Evolutionary conservation across 2,113 vertebrate species (phyloP), one percentile per base, ranked within the genome.

Genomic region (Origma solitaria): DNA sequence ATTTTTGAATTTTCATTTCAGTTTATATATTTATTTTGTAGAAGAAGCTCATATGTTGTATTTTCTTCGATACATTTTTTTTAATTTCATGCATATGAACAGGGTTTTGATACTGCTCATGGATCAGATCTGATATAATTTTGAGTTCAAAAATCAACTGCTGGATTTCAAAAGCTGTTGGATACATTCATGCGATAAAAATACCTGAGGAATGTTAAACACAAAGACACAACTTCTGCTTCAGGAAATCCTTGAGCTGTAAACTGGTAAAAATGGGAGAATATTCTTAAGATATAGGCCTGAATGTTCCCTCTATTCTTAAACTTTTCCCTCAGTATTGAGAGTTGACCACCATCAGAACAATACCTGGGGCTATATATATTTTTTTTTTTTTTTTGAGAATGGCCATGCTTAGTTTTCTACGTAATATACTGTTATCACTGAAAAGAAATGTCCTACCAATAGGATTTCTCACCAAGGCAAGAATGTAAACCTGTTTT

Each of bases 1-100:
- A 68, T 69, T 86, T 90, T 77, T 94, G 53, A 38, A 80, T 82
- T 93, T 91, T 90, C 28, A 44, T 93, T 94, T 84, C 31, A 61
- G 10, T 53, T 85, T 86, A 37, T 49, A n/a, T 16, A 54, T 22
- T 10, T 17, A 61, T 61, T 88, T 85, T 80, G 9, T 38, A 69
- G 66, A 82, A 92, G 62, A 10, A 75, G 28, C 7, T 81, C 20
- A 6, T 56, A 68, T 33, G 10, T 53, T 72, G 54, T 71, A 49
- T 38, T 73, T 75, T 68, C 35, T 75, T 76, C 69, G 68, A 57
- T 54, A 49, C 2, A 4, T 16, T 78, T 47, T 85, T 85, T 61
- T 24, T 10, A 50, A 16, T 42, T 73, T 13, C 27, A 12, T 70
- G 4, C 42, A 24, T 77, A 30, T 19, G 31, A 86, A 42, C 9